A percentile compares a stretch with the other conserved stretches of the same genome.
phyloP scores from a whole-genome alignment of 1,140 invertebrate species.

The Heterodera carotae region DNA sequence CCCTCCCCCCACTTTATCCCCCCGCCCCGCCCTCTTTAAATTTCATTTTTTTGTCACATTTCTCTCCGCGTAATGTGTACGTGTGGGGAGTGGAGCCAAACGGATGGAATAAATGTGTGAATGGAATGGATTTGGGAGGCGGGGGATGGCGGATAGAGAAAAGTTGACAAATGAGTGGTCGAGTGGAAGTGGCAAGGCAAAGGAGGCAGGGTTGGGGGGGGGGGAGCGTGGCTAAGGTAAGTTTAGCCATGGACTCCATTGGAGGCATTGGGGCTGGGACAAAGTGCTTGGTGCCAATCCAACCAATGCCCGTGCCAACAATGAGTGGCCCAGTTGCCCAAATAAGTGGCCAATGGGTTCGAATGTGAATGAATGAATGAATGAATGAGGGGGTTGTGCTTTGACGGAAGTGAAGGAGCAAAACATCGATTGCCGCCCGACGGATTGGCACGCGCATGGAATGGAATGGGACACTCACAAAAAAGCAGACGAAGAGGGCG shows the following conservation, averaged over 20 bases:
- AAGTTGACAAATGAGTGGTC: neutral
- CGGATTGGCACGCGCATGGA: neutral
- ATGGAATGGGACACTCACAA: neutral
- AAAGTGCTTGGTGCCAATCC: neutral
- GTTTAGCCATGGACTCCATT: neutral
- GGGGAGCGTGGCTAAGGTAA: neutral
- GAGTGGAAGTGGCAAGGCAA: neutral
- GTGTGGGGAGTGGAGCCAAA: too few relatives aligned
- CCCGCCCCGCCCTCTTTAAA: neutral
- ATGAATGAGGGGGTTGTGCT: too few relatives aligned
- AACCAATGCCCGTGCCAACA: too few relatives aligned
- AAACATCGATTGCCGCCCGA: neutral
- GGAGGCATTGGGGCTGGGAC: too few relatives aligned
- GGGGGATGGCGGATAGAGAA: neutral
- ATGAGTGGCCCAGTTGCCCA: neutral
- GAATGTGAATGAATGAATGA: too few relatives aligned
- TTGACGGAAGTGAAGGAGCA: neutral
- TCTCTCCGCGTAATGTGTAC: neutral
- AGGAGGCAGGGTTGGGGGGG: neutral
- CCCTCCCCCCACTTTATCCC: too few relatives aligned
- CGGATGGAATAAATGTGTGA: too few relatives aligned
- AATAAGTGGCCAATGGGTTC: neutral
- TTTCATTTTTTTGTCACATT: neutral
- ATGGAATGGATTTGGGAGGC: neutral
- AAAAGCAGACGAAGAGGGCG: neutral